A percentile compares a stretch with the other conserved stretches of the same genome.
phyloP scores from a whole-genome alignment of 2,797 vertebrate species.

The Ispidina picta region DNA sequence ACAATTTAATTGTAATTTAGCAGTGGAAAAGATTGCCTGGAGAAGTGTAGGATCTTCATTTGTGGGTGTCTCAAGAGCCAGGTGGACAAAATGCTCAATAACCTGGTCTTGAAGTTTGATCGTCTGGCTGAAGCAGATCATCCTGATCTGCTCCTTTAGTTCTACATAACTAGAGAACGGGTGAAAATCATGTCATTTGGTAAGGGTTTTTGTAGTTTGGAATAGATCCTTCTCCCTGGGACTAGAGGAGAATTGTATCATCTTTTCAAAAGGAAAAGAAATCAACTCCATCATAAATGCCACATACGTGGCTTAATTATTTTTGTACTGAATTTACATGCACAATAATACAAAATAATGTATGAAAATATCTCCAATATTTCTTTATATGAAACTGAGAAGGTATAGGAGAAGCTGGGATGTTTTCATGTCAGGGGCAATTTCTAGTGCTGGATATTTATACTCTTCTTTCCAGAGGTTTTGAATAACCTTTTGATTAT shows the following conservation, averaged over 20 bases:
- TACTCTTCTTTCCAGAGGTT: neutral
- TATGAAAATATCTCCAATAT: neutral
- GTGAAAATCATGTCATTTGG: neutral
- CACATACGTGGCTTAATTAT: neutral
- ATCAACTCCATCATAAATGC: neutral
- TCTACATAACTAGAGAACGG: neutral
- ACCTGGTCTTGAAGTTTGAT: neutral
- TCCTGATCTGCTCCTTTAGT: neutral
- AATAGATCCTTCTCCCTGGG: neutral
- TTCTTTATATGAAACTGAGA: neutral
- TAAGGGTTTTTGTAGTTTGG: neutral
- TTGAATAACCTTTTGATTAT: constrained; percentile 47
- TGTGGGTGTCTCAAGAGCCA: neutral
- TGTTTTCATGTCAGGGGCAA: neutral
- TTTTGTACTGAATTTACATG: neutral
- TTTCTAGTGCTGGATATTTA: constrained; percentile 24
- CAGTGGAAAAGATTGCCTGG: neutral
- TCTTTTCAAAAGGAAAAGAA: neutral
- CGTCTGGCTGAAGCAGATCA: neutral
- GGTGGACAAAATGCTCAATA: neutral
- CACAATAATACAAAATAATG: neutral
- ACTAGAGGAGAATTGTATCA: neutral
- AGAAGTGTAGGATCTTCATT: neutral
- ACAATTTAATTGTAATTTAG: neutral
- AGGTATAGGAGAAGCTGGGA: neutral